Evolutionary conservation across 2,888 invertebrate genomes (phyloP), one percentile per base, ranked within the genome.

Genomic region (Pseudanteris insignis): DNA sequence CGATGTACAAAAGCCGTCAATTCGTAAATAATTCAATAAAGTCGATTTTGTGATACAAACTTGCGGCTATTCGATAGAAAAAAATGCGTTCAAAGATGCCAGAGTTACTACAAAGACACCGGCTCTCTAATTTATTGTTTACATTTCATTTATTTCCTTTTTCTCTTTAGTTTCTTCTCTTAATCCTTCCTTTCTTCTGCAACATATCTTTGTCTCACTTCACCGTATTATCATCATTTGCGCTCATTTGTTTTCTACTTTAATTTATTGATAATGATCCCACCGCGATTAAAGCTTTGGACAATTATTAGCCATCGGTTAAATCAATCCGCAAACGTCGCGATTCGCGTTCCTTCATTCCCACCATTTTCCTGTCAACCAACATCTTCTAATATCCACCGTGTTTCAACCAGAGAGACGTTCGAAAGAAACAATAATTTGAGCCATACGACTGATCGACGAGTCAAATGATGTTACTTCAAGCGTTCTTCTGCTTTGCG

Each of bases 41-140:
- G 55, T 48, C 47, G 51, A 62, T 61, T 55, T 34, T 46, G 40
- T 51, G 61, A 51, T 62, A 43, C 10, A 43, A 38, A 38, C 14
- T 29, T 40, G 30, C 24, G 33, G 44, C 36, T 15, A 50, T 41
- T 38, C 30, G 18, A 55, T 32, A 40, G 51, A 51, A n/a, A 36
- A 51, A 30, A 51, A 25, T 14, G 10, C 10, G 30, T 14, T 25
- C n/a, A 21, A 15, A 13, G 21, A 36, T n/a, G n/a, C n/a, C n/a
- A n/a, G n/a, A n/a, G n/a, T n/a, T n/a, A n/a, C n/a, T n/a, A n/a
- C n/a, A n/a, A n/a, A n/a, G n/a, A n/a, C n/a, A n/a, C n/a, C n/a
- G n/a, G n/a, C n/a, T n/a, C n/a, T n/a, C n/a, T n/a, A n/a, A n/a
- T n/a, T n/a, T n/a, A n/a, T n/a, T n/a, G n/a, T n/a, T n/a, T n/a